A percentile compares a stretch with the other conserved stretches of the same genome.
Conservation (phyloP, 2,888 invertebrate species). For the Biston betularia region DNA sequence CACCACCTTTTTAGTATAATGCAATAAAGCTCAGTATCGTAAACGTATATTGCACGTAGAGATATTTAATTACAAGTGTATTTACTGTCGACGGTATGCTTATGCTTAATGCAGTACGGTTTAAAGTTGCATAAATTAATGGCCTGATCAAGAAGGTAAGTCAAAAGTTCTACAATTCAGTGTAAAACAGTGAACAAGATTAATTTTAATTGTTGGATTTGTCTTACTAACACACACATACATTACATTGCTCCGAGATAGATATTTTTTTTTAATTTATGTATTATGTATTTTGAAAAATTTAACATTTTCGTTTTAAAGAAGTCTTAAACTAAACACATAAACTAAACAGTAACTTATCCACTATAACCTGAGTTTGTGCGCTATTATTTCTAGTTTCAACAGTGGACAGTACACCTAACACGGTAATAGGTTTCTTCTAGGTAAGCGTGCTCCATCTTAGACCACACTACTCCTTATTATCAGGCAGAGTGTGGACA, state of each 20-base stretch:
- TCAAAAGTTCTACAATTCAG: conserved; percentile 20
- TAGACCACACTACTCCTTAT: too few relatives aligned
- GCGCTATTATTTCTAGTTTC: too few relatives aligned
- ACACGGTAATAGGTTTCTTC: too few relatives aligned
- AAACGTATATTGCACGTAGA: conserved; percentile 46
- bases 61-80: conserved; percentile 46
- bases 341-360: too few relatives aligned
- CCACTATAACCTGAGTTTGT: too few relatives aligned
- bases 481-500: too few relatives aligned
- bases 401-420: too few relatives aligned
- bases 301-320: background rate
- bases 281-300: too few relatives aligned
- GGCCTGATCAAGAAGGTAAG: conserved; percentile 39
- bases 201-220: background rate
- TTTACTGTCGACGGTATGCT: conserved; percentile 9
- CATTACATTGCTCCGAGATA: background rate
- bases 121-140: conserved; percentile 22
- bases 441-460: too few relatives aligned
- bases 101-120: conserved; percentile 22
- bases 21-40: conserved; percentile 48
- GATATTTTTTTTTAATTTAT: background rate
- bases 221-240: background rate
- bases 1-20: conserved; percentile 45
- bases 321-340: too few relatives aligned
- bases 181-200: conserved; percentile 19